phyloP scores from a whole-genome alignment of 2,797 vertebrate species.

The Microhierax caerulescens region DNA sequence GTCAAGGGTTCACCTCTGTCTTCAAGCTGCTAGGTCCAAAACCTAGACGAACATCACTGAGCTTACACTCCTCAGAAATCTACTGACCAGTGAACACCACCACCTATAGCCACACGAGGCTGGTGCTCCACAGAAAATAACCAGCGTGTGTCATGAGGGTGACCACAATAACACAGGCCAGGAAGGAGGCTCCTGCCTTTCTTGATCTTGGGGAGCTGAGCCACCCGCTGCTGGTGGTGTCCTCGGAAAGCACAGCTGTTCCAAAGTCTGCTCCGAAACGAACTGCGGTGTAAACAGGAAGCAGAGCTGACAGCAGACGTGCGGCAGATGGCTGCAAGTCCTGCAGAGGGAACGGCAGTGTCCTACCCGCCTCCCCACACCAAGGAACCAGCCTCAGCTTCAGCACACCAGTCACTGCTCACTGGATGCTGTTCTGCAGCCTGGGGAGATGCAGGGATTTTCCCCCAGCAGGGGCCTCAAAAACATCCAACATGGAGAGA shows the following conservation, averaged over 20 bases:
- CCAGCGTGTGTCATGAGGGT: neutral
- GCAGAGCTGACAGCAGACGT: neutral
- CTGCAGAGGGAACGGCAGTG: neutral
- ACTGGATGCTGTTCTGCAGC: neutral
- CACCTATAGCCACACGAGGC: neutral
- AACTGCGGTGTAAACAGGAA: neutral
- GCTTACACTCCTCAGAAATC: neutral
- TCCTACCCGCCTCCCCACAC: neutral
- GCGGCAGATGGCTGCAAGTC: neutral
- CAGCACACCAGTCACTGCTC: accelerated
- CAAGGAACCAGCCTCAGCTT: neutral
- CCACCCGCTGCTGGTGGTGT: neutral
- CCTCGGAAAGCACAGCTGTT: neutral
- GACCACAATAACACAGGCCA: accelerated
- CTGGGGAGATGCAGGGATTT: neutral
- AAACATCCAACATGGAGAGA: neutral
- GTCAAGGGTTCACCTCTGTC: neutral
- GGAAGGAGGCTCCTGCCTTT: neutral
- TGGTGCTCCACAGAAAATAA: too few relatives aligned
- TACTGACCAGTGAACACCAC: accelerated
- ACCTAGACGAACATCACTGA: neutral
- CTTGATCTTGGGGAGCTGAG: neutral
- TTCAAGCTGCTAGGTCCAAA: neutral
- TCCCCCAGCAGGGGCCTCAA: neutral
- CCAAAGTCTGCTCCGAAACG: neutral